Base-by-base conservation (phyloP, 1,140 invertebrate genomes). In the Drosophila guanche region DNA sequence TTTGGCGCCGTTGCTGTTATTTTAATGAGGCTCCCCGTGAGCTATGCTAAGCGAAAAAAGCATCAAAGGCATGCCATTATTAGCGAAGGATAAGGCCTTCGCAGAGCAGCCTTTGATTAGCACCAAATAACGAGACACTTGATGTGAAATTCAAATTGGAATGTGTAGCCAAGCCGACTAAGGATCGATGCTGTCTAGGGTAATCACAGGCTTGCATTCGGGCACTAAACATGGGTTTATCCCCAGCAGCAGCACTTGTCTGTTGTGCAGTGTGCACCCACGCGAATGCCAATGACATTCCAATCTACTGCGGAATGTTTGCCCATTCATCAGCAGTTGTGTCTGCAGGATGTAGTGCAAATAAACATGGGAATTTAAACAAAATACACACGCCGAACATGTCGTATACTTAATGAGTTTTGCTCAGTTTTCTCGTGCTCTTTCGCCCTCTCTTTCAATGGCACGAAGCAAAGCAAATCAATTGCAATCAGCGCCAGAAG, bases 241-340 rank as follows among this genome's bases (percentile, higher is more conserved):
- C 14, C 42, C 51, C 16, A 20, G 16, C 16, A 27, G 47, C 29
- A 45, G 37, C 14, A 40, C 33, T 37, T 58, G 7, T 6, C 20
- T 33, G 41, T 12, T 33, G 41, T 8, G 47, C 23, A 45, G 33
- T 25, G 48, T 50, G 57, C 41, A 50, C 43, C 29, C 29, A 29
- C 8, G 29, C 8, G 29, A 10, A 8, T 29, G 37, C 20, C 46
- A 41, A 48, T 70, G 65, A 33, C 46, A 43, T 41, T 33, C 50
- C 43, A 53, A 53, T 58, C 42, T 25, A 33, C 12, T 16, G 29
- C 20, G 12, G 50, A 47, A 41, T 76, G 37, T 48, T 41, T 46
- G 53, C 61, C 45, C 62, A 76, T 69, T 68, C 57, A 70, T 70
- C 54, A 58, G 29, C 55, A 47, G 40, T 54, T 70, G 41, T 65